These are phyloP conservation scores for Anarrhichthys ocellatus DNA, from an alignment of 2,113 vertebrate genomes.

Conservation along the genomic window DNA sequence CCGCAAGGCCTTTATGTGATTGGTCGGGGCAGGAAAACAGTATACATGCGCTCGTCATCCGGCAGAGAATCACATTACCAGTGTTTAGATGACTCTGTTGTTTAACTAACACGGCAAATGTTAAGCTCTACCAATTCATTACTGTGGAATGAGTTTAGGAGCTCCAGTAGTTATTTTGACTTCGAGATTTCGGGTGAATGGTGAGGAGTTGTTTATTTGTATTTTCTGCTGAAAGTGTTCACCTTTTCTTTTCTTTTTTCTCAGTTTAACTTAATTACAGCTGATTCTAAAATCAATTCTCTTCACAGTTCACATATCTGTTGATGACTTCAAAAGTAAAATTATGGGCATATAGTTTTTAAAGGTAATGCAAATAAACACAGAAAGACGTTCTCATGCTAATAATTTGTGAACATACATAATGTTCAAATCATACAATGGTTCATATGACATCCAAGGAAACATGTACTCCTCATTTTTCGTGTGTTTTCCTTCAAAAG, in stretches of 20 bases:
- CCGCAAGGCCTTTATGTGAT: constrained; percentile 79
- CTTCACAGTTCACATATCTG: background rate
- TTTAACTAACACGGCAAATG: constrained; percentile 5
- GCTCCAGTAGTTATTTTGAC: background rate
- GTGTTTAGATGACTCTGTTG: constrained; percentile 16
- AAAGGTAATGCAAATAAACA: background rate
- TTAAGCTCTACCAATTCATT: background rate
- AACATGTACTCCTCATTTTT: no score
- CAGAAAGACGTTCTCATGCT: background rate
- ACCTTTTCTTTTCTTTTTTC: background rate
- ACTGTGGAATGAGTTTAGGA: background rate
- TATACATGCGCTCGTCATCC: background rate
- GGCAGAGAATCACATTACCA: background rate
- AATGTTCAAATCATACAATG: background rate
- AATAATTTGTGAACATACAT: background rate
- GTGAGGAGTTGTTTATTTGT: background rate
- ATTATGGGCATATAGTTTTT: no score
- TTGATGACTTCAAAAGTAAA: background rate
- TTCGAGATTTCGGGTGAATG: background rate
- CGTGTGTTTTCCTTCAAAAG: no score
- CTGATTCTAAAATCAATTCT: background rate
- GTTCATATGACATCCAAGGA: no score
- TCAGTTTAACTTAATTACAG: background rate
- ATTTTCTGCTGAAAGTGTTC: no score
- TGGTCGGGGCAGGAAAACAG: constrained; percentile 21